Conservation (phyloP, 2,797 vertebrate genomes). For the Halcyon badia region DNA sequence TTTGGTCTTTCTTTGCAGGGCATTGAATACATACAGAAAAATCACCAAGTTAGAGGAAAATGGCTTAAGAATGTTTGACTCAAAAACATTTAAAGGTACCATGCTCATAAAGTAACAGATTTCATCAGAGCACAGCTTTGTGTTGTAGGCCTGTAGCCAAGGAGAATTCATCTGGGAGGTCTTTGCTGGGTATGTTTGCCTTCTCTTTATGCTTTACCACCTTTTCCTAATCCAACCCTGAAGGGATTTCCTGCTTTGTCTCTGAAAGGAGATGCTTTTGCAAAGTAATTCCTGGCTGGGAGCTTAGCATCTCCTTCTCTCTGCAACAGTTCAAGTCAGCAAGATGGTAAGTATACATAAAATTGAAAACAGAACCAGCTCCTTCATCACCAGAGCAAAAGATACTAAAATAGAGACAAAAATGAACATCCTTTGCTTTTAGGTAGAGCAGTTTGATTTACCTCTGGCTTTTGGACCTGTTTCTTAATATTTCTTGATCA, state of each 20-base stretch:
- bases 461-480: background rate
- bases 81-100: background rate
- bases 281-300: background rate
- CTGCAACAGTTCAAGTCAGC: background rate
- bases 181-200: background rate
- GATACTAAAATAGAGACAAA: background rate
- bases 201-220: slow-evolving; percentile 21
- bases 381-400: slow-evolving; percentile 16
- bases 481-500: slow-evolving; percentile 23
- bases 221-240: background rate
- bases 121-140: background rate
- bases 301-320: background rate
- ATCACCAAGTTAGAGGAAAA: background rate
- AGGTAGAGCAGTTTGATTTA: background rate
- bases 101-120: background rate
- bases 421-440: background rate
- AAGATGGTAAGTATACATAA: background rate
- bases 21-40: background rate
- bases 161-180: background rate
- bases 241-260: slow-evolving; percentile 2
- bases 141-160: background rate
- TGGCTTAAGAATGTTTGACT: background rate
- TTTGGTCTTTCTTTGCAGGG: background rate
- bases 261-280: slow-evolving; percentile 30
- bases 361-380: slow-evolving; percentile 29